These are phyloP conservation scores for Drosophila rufa DNA, from an alignment of 1,140 invertebrate species.

Conservation along the genomic window DNA sequence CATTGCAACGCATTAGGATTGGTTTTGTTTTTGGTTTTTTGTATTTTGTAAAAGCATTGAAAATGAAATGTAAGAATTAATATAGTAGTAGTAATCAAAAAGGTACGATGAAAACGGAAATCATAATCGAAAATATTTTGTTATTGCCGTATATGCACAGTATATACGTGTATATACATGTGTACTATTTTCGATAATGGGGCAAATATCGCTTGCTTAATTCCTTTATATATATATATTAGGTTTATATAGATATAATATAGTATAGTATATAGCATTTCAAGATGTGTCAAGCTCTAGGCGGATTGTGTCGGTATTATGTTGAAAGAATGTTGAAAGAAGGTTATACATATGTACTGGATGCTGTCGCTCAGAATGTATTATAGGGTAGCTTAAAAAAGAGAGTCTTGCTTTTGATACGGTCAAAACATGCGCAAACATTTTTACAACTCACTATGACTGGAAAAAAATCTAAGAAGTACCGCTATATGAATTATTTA, in stretches of 20 bases:
- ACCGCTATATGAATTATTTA: conserved; percentile 52
- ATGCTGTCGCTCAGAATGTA: conserved; percentile 55
- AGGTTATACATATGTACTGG: conserved; percentile 28
- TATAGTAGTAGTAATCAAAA: conserved; percentile 71
- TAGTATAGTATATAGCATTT: conserved; percentile 57
- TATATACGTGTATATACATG: conserved; percentile 46
- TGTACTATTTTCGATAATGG: conserved; percentile 47
- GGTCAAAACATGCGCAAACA: conserved; percentile 78
- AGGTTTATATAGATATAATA: conserved; percentile 18
- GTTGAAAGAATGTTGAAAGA: conserved; percentile 25
- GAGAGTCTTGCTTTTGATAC: conserved; percentile 55
- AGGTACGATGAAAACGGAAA: conserved; percentile 52
- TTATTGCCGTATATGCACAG: conserved; percentile 38
- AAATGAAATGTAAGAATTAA: conserved; percentile 80
- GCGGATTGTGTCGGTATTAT: conserved; percentile 46
- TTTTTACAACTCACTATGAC: conserved; percentile 78
- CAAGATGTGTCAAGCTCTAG: conserved; percentile 72
- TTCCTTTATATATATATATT: conserved; percentile 36
- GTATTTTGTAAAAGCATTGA: conserved; percentile 64
- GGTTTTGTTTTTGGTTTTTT: conserved; percentile 45
- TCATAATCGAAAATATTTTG: conserved; percentile 51
- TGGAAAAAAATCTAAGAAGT: conserved; percentile 73
- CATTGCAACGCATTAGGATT: conserved; percentile 78
- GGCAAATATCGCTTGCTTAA: conserved; percentile 49
- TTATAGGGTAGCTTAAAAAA: conserved; percentile 58